phyloP scores from a whole-genome alignment of 2,888 invertebrate species.

The Tiphia femorata region DNA sequence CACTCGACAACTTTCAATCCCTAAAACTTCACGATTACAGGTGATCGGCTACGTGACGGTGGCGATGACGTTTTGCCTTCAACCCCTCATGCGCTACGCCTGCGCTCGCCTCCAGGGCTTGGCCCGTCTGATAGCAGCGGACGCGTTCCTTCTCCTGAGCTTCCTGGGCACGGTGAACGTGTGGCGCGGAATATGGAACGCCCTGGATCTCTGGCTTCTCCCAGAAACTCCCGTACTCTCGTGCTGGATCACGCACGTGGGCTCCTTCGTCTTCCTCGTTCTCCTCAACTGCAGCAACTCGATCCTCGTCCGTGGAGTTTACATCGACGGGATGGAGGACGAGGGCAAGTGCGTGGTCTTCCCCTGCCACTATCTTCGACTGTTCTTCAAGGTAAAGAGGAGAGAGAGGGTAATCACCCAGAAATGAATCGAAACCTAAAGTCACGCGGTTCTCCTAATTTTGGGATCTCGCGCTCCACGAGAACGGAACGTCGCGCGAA shows the following conservation, averaged over 20 bases:
- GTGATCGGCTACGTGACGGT: conserved; percentile 82
- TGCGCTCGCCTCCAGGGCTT: conserved; percentile 79
- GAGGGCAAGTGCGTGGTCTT: conserved; percentile 87
- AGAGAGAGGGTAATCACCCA: neutral
- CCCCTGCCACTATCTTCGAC: conserved; percentile 85
- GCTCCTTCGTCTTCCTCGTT: conserved; percentile 81
- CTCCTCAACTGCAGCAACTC: conserved; percentile 90
- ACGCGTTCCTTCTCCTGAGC: conserved; percentile 81
- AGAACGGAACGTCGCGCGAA: too few relatives aligned
- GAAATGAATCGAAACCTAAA: neutral
- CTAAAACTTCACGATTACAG: conserved; percentile 68
- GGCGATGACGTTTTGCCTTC: conserved; percentile 79
- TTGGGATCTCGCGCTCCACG: too few relatives aligned
- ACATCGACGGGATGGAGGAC: conserved; percentile 88
- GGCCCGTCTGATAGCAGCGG: conserved; percentile 78
- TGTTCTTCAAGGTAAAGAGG: conserved; percentile 79
- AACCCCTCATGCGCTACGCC: conserved; percentile 80
- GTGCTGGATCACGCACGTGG: conserved; percentile 84
- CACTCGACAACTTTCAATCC: neutral
- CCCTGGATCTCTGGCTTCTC: conserved; percentile 81
- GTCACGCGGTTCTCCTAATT: too few relatives aligned
- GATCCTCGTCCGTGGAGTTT: conserved; percentile 87
- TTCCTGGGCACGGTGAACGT: conserved; percentile 88
- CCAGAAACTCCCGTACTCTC: conserved; percentile 81
- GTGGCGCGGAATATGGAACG: conserved; percentile 89